Conservation (phyloP, 2,113 vertebrate genomes). For the Tupaia chinensis region DNA sequence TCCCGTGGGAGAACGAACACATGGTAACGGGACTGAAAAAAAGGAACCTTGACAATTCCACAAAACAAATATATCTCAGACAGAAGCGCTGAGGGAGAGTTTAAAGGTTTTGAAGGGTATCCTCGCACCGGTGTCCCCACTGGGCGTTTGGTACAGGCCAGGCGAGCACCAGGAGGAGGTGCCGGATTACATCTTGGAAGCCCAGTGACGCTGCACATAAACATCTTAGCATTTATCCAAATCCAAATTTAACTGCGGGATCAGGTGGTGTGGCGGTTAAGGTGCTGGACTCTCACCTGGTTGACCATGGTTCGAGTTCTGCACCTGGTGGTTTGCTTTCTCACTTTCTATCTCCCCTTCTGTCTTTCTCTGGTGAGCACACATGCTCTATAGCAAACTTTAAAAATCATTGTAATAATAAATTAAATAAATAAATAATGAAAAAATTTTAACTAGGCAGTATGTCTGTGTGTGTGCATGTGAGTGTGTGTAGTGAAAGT, state of each 20-base stretch:
- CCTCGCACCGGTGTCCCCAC: not conserved
- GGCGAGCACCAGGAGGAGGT: not conserved
- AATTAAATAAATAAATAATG: too few species aligned
- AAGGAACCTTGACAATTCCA: not conserved
- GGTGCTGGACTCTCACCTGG: too few species aligned
- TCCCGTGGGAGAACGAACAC: not conserved
- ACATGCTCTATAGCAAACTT: too few species aligned
- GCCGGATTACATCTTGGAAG: not conserved
- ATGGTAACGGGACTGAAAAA: not conserved
- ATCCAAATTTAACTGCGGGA: not conserved
- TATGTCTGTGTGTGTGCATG: not conserved
- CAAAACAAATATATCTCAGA: not conserved
- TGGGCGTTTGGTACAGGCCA: not conserved
- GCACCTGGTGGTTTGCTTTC: too few species aligned
- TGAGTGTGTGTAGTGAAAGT: not conserved
- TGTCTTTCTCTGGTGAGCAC: too few species aligned
- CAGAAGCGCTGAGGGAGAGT: not conserved
- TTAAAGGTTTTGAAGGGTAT: not conserved
- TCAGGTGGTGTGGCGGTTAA: too few species aligned
- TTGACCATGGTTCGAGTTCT: too few species aligned
- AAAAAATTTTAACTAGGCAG: not conserved
- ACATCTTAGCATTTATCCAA: not conserved
- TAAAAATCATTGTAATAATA: too few species aligned
- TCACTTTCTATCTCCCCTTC: too few species aligned
- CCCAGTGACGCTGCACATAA: too few species aligned